Base-by-base conservation (phyloP, 2,797 vertebrate genomes). In the Allobates femoralis region DNA sequence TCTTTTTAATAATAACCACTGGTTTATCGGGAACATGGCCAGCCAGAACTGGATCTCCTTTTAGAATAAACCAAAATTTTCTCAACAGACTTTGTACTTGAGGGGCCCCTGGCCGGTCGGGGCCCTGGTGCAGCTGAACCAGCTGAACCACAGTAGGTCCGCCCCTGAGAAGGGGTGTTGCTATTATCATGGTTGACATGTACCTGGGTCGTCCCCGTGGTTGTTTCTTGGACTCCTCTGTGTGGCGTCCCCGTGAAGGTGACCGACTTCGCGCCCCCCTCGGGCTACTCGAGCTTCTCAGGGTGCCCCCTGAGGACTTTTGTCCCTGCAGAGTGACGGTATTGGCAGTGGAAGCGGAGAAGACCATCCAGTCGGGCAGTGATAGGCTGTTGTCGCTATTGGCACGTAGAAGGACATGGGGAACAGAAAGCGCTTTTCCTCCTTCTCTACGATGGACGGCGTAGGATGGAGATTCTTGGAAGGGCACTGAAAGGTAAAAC, bases 301-400 rank as follows among this genome's bases (percentile, higher is more conserved):
- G 90, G 81, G 97, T 97, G 46, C 97, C 93, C 0, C 90, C 96
- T 80, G 95, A 94, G 82, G 96, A 95, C 80, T 97, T 97, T 69
- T 95, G 94, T 12, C 96, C 94, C 94, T 96, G 92, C 69, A 89
- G 91, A 28, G 94, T 92, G 71, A 91, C 92, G 0, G 95, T 92
- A 0, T 95, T 90, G 79, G 94, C 90, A n/a, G 92, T 91, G 0
- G 92, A 90, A 1, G 96, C 95, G 0, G 91, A 90, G 66, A 93
- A 93, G 71, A 92, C 92, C 93, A 97, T 96, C 97, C 97, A 97
- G 18, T 98, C 97, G 0, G 97, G 96, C 53, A 97, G 92, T 62
- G 96, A 97, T 95, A 97, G 97, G 93, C 96, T 97, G 92, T 96
- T 97, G 89, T 98, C 97, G 0, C 97, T 98, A 95, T 97, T 98